phyloP scores from a whole-genome alignment of 2,113 vertebrate species.

The Aptenodytes forsteri region DNA sequence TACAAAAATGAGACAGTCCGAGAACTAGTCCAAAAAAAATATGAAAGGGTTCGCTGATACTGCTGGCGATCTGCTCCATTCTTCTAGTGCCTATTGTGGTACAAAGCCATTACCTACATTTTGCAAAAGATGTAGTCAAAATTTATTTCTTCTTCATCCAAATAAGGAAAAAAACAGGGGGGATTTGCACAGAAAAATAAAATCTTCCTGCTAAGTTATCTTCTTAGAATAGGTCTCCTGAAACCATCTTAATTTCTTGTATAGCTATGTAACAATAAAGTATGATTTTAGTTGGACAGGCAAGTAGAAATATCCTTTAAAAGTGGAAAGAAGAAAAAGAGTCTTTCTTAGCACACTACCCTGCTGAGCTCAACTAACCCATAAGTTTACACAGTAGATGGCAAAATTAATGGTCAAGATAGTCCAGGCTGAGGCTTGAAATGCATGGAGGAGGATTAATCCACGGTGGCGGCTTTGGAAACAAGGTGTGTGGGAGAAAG shows the following conservation, averaged over 20 bases:
- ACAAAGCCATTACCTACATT: neutral
- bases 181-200: neutral
- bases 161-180: rapidly evolving
- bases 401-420: neutral
- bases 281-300: neutral
- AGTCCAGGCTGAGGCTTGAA: neutral
- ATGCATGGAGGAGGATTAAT: neutral
- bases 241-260: neutral
- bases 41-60: neutral
- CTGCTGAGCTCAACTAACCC: neutral
- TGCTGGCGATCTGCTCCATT: neutral
- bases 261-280: neutral
- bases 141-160: neutral
- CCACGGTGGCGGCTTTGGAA: neutral
- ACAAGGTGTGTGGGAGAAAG: neutral
- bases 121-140: neutral
- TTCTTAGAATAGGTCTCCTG: neutral
- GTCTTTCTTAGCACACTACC: neutral
- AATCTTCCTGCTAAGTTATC: neutral
- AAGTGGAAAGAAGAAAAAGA: neutral
- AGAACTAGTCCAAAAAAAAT: neutral
- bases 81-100: neutral
- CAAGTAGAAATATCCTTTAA: neutral
- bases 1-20: neutral
- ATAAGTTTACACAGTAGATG: neutral